Base-by-base conservation (phyloP, 1,140 invertebrate genomes). In the Ostrea denselamellosa region DNA sequence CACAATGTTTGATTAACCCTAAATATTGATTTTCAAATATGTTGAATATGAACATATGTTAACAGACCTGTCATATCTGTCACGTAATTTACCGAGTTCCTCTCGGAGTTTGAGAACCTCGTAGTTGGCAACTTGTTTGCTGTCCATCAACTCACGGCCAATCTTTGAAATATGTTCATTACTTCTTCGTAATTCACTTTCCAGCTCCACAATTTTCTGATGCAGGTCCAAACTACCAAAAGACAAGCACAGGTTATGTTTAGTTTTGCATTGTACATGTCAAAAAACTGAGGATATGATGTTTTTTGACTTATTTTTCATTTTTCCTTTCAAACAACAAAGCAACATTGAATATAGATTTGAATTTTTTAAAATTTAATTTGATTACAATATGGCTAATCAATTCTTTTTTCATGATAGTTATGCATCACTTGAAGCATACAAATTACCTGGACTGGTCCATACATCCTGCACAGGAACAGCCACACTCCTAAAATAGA, bases 131-230 rank as follows among this genome's bases (percentile, higher is more conserved):
- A 96, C 96, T 91, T 97, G 97, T 86, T 97, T 96, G 9, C 96
- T 97, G 93, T 97, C 97, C 87, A 97, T 97, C 52, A 98, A 95
- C 94, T 98, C 97, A 91, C 97, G 97, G 94, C 98, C 98, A 96
- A 98, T 97, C 90, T 96, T 97, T 86, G 97, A 96, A 91, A 98
- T 97, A 90, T 98, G 97, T 92, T 96, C 96, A 93, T 98, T 97
- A 91, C 97, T 96, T 93, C 98, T 97, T 28, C 97, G 93, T 65
- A 98, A 93, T 90, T 97, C 96, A 93, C 97, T 97, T 92, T 97
- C 97, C 88, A 98, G 95, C 94, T 97, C 97, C 94, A 98, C 97
- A 93, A 98, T 97, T 95, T 98, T 97, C 34, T 97, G 97, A 94
- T 97, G 97, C 86, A 98, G 95, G 94, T 98, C 97, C 90, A 97